phyloP scores from a whole-genome alignment of 1,140 invertebrate species.

The Hyles euphorbiae region DNA sequence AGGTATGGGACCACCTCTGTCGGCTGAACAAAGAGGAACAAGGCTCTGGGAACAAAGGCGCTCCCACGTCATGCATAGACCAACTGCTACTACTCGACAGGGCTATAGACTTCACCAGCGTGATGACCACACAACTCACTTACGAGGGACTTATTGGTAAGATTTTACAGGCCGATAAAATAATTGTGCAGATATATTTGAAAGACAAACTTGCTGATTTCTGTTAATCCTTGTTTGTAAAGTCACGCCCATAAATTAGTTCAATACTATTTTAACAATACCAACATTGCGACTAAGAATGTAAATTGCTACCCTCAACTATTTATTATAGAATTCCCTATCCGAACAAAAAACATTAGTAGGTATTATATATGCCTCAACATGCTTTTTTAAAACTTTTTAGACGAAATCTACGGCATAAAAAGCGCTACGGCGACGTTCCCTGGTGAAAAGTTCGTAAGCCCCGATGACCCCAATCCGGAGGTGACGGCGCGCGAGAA shows the following conservation, averaged over 20 bases:
- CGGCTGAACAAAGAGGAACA: constrained; percentile 82
- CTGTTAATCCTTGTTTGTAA: no score
- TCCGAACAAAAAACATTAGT: no score
- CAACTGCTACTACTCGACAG: constrained; percentile 93
- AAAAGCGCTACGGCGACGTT: constrained; percentile 84
- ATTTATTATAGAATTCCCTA: no score
- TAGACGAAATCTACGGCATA: constrained; percentile 80
- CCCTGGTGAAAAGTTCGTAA: constrained; percentile 89
- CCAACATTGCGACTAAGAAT: no score
- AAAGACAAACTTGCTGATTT: no score
- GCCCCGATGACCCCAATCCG: constrained; percentile 78
- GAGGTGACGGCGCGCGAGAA: constrained; percentile 81
- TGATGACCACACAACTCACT: constrained; percentile 95
- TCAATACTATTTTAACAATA: no score
- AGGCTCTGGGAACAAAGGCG: constrained; percentile 51
- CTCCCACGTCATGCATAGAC: constrained; percentile 82
- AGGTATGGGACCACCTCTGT: constrained; percentile 91
- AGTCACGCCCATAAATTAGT: no score
- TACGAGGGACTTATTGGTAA: constrained; percentile 97
- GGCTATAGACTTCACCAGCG: constrained; percentile 93
- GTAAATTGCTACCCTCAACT: no score
- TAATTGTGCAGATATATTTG: not conserved
- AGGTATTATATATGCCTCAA: no score
- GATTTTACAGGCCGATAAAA: not conserved
- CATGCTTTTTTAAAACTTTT: not conserved